Evolutionary conservation across 2,113 vertebrate genomes (phyloP), one percentile per base, ranked within the genome.

Genomic region (Athene noctua): DNA sequence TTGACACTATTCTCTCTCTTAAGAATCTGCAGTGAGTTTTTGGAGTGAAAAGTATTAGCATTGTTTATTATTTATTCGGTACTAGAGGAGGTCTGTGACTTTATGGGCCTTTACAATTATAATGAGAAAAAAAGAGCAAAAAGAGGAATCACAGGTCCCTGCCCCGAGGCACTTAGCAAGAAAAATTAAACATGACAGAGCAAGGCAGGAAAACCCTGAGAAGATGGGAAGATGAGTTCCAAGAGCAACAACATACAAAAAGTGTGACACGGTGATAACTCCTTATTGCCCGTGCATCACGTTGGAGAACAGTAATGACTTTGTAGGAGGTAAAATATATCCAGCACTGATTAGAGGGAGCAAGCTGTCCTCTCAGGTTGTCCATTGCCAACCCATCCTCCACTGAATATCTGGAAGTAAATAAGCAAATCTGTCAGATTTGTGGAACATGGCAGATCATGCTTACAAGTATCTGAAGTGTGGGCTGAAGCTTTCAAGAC

Each of bases 1-100:
- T 73, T 95, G 96, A 96, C 91, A 94, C 82, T 82, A 15, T 80
- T 92, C 58, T 80, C 27, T 23, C 80, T 86, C 78, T 83, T 49
- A 86, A 95, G 90, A 92, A 86, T 96, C 89, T 95, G 67, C 87
- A 90, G 58, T 91, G 84, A 91, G 30, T 62, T 92, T 95, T 88
- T 86, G 58, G 51, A 96, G 61, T 77, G 78, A 94, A 91, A 94
- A 96, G 77, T 57, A 88, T 90, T 84, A 77, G 29, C 42, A 80
- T 38, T 91, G 86, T 77, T 86, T 90, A 59, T 92, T 65, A 92
- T 83, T 93, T 93, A 87, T 85, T 58, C 78, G 80, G 87, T 52
- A 12, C 66, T 72, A 87, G 59, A 68, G 42, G 84, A 95, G 51
- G 74, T 85, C 78, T 87, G 59, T 49, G 70, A 83, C 51, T 80